phyloP scores from a whole-genome alignment of 2,888 invertebrate species.

The Eupithecia centaureata region DNA sequence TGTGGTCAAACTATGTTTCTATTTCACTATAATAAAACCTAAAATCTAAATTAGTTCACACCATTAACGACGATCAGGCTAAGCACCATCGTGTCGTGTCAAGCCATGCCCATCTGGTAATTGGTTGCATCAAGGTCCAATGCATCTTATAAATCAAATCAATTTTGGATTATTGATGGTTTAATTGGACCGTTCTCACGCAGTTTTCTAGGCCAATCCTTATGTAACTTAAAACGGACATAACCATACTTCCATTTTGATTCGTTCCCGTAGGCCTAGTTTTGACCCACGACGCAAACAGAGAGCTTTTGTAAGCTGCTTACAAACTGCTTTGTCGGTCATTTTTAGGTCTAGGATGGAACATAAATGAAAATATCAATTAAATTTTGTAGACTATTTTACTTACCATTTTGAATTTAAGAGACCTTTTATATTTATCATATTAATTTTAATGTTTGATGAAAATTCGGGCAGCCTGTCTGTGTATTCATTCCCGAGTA shows the following conservation, averaged over 20 bases:
- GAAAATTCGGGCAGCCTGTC: neutral
- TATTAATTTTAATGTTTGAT: neutral
- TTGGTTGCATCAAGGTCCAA: conserved; percentile 37
- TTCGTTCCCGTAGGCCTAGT: neutral
- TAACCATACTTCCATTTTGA: neutral
- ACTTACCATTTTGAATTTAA: too few species aligned
- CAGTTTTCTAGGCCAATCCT: neutral
- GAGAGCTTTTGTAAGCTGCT: neutral
- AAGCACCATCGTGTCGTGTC: conserved; percentile 17
- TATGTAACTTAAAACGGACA: neutral
- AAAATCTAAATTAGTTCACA: neutral
- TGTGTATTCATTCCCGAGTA: too few species aligned
- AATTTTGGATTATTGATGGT: conserved; percentile 18
- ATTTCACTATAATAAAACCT: too few species aligned
- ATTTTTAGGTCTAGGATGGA: too few species aligned
- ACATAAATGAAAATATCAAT: too few species aligned
- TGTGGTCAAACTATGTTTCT: too few species aligned
- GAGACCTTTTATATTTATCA: too few species aligned
- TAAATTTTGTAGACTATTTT: too few species aligned
- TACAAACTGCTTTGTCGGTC: too few species aligned
- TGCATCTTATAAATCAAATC: conserved; percentile 33
- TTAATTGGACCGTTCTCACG: conserved; percentile 24
- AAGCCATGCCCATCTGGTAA: conserved; percentile 29
- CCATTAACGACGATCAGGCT: neutral
- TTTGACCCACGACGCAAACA: neutral